phyloP scores from a whole-genome alignment of 2,113 vertebrate genomes.

The Mesitornis unicolor region DNA sequence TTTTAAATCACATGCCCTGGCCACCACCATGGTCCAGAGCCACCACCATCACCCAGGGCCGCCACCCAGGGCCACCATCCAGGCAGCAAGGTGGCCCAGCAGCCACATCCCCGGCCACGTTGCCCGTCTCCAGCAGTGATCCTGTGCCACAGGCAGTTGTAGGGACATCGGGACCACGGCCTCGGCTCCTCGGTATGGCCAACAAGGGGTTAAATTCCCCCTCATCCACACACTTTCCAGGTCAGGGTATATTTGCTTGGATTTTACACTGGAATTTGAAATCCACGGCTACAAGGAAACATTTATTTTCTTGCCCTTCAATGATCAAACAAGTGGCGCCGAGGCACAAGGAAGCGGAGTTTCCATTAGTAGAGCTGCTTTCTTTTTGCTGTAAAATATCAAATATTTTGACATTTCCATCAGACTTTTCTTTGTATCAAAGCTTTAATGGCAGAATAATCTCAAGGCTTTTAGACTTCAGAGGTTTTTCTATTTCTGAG shows the following conservation, averaged over 20 bases:
- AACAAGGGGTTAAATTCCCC: neutral
- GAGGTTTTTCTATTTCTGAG: neutral
- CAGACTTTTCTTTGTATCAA: slow-evolving; percentile 56
- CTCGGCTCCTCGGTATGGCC: neutral
- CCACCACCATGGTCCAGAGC: too few species aligned
- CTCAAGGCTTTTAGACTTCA: slow-evolving; percentile 53
- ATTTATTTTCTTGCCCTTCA: slow-evolving; percentile 67
- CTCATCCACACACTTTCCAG: accelerated
- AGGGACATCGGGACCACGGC: accelerated
- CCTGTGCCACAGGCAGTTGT: accelerated
- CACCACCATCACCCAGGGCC: neutral
- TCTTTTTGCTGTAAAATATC: slow-evolving; percentile 63
- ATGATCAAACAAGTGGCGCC: slow-evolving; percentile 54
- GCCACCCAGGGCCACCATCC: neutral
- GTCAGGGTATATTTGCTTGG: slow-evolving; percentile 19
- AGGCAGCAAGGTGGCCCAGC: neutral
- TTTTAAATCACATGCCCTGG: neutral
- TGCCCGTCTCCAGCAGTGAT: too few species aligned
- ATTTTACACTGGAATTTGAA: slow-evolving; percentile 48
- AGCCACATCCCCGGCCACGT: accelerated
- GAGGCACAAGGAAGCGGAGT: slow-evolving; percentile 3
- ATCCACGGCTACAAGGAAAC: slow-evolving; percentile 44
- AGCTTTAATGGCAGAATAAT: slow-evolving; percentile 53
- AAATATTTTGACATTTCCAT: slow-evolving; percentile 71
- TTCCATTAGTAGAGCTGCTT: slow-evolving; percentile 61